phyloP scores from a whole-genome alignment of 2,797 vertebrate species.

The Molossus molossus region DNA sequence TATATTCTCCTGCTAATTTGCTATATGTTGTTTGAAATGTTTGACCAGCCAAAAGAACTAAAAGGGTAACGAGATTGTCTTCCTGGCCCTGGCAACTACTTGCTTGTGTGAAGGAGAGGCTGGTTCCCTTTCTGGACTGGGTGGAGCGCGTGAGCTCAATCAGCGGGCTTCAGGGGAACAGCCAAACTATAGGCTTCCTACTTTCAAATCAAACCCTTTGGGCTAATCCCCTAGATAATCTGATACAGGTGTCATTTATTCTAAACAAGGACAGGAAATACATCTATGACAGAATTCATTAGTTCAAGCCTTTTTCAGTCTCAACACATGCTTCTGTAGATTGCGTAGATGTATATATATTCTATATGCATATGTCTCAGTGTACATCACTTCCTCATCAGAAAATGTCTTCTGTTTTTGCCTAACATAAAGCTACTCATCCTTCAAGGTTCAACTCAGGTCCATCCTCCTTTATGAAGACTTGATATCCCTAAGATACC shows the following conservation, averaged over 20 bases:
- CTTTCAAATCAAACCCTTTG: not conserved
- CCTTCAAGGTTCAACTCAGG: not conserved
- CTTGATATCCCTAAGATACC: not conserved
- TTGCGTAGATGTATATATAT: not conserved
- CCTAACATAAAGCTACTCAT: not conserved
- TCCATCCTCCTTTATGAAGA: not conserved
- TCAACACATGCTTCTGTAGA: not conserved
- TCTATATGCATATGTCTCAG: not conserved
- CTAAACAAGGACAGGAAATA: not conserved
- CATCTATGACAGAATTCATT: not conserved
- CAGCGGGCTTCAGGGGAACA: not conserved
- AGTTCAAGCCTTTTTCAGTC: fast-evolving
- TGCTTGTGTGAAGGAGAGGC: not conserved
- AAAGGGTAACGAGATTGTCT: not conserved
- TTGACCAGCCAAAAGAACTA: not conserved
- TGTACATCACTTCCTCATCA: not conserved
- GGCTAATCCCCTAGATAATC: not conserved
- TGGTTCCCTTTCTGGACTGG: conserved; percentile 37
- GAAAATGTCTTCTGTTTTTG: not conserved
- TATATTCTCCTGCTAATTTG: not conserved
- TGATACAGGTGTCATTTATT: not conserved
- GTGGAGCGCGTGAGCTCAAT: not conserved
- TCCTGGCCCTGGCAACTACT: not conserved
- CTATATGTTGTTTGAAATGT: not conserved
- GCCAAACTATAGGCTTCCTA: not conserved